Evolutionary conservation across 2,113 vertebrate species (phyloP), one percentile per base, ranked within the genome.

Genomic region (Herpetotheres cachinnans): DNA sequence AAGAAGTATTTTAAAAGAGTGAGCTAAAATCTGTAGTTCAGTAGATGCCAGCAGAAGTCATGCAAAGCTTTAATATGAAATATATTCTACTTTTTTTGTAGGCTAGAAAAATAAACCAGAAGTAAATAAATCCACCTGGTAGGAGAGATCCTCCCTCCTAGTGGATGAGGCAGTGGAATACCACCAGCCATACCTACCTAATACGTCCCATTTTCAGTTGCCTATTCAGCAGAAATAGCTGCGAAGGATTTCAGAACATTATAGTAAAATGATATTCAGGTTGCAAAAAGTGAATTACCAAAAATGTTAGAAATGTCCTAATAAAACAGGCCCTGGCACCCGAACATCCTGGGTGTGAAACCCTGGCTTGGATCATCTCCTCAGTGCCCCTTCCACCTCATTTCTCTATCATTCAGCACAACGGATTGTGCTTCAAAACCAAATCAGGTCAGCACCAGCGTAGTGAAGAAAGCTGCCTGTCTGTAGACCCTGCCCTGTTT

Each of bases 321-420:
- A 85, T 14, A 30, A 72, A 91, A 42, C 5, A 91, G n/a, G 24
- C 4, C 3, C 29, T 72, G 34, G 22, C 13, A 81, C 16, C 46
- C 3, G 2, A 54, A 63, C 16, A 5, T 83, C 16, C 29, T 29
- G 32, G 30, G 19, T 47, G 47, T 81, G 70, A 47, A 56, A 58
- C 24, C 16, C 74, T 29, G 26, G 26, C 50, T 20, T 54, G 61
- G 61, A 32, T 46, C 42, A 40, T 6, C 71, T 47, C 59, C 66
- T 16, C 3, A 10, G 6, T 0, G 0, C 30, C 13, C 38, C 46
- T 36, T 42, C 29, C 46, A 30, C 20, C 65, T 89, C 38, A 16
- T 1, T 63, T 46, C 49, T 70, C 25, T 10, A 15, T 40, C 44
- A 50, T 0, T 59, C 71, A 44, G 58, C 9, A 10, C 34, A 50